Conservation (phyloP, 2,888 invertebrate genomes). For the Microlaimidae sp. region DNA sequence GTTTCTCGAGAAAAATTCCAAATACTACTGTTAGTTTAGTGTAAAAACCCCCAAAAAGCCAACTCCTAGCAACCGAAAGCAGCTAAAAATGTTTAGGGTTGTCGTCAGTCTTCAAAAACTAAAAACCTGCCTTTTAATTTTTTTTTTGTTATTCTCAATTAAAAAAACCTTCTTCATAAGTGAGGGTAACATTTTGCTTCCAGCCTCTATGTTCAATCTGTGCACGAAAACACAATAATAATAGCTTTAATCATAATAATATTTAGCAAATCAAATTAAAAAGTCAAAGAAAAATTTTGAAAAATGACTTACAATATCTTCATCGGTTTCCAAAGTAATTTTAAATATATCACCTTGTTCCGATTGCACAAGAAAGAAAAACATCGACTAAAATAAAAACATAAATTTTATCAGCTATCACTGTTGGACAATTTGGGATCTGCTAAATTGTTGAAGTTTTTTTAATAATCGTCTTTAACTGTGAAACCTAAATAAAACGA, state of each 20-base stretch:
- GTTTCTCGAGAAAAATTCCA: slow-evolving; percentile 5
- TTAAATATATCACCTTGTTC: slow-evolving; percentile 95
- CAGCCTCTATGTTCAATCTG: too few relatives aligned
- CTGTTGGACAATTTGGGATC: too few relatives aligned
- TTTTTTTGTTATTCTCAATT: too few relatives aligned
- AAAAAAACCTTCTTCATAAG: too few relatives aligned
- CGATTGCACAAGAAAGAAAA: slow-evolving; percentile 95
- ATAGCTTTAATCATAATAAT: too few relatives aligned
- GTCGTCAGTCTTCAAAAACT: too few relatives aligned
- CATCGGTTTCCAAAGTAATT: slow-evolving; percentile 87
- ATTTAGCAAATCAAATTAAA: not conserved
- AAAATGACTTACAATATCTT: slow-evolving; percentile 75
- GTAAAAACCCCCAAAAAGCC: not conserved
- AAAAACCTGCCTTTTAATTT: too few relatives aligned
- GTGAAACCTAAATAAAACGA: not conserved
- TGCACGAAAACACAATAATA: too few relatives aligned
- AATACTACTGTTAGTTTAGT: slow-evolving; percentile 2
- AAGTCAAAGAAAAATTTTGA: slow-evolving; percentile 17
- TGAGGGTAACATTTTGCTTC: too few relatives aligned
- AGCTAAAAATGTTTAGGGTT: too few relatives aligned
- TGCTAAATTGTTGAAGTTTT: slow-evolving; percentile 1
- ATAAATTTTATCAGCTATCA: not conserved
- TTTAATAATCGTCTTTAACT: not conserved
- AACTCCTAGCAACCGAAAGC: too few relatives aligned
- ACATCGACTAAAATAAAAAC: slow-evolving; percentile 56